These are phyloP conservation scores for Lasioglossum oenotherae DNA, from an alignment of 2,888 invertebrate species.

Conservation along the genomic window DNA sequence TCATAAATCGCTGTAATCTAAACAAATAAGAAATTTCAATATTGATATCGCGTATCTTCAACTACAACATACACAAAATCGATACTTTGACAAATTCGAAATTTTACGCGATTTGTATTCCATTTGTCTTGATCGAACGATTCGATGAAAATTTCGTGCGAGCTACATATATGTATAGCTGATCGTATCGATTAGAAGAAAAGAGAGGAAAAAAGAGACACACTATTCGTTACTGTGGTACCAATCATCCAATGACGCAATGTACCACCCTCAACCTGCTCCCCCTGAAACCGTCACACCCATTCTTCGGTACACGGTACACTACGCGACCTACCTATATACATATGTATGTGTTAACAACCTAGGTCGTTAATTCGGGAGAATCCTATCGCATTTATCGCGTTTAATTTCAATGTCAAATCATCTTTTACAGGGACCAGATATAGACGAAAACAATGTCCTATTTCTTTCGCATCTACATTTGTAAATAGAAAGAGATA, in stretches of 20 bases:
- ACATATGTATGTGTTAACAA: neutral
- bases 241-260: constrained; percentile 69
- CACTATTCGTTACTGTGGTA: constrained; percentile 54
- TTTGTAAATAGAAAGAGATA: neutral
- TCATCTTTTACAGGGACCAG: neutral
- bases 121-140: neutral
- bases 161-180: neutral
- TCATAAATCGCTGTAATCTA: neutral
- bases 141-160: neutral
- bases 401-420: neutral
- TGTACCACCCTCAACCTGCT: constrained; percentile 66
- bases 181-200: constrained; percentile 20
- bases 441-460: neutral
- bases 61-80: no score
- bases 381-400: constrained; percentile 30
- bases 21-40: neutral
- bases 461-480: neutral
- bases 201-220: constrained; percentile 4
- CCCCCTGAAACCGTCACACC: constrained; percentile 68
- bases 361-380: constrained; percentile 72
- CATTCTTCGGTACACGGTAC: constrained; percentile 68
- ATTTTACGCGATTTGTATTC: neutral
- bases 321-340: constrained; percentile 58
- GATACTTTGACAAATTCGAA: no score
- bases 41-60: neutral